A percentile compares a stretch with the other conserved stretches of the same genome.
Conservation (phyloP, 2,113 vertebrate species). For the Oreochromis spilurus region DNA sequence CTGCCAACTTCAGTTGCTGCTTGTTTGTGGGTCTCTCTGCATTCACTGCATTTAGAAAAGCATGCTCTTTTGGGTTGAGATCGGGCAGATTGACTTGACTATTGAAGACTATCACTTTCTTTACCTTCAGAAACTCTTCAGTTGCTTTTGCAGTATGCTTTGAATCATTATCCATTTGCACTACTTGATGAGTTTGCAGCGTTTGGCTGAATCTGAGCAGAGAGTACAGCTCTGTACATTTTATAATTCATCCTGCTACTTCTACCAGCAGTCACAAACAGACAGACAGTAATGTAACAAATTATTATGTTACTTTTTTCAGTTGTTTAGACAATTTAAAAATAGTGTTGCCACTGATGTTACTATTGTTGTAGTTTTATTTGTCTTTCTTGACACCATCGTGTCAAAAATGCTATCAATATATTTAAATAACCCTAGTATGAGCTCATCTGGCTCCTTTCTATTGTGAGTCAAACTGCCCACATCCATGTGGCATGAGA, state of each 20-base stretch:
- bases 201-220: not conserved
- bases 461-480: not conserved
- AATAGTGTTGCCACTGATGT: not conserved
- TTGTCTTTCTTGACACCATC: not conserved
- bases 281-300: not conserved
- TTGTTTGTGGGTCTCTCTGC: not conserved
- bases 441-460: not conserved
- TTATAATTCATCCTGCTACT: not conserved
- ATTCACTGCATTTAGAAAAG: not conserved
- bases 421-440: not conserved
- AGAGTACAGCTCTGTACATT: not conserved
- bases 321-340: not conserved
- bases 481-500: not conserved
- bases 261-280: not conserved
- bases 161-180: not conserved
- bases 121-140: not conserved
- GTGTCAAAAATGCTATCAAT: not conserved
- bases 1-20: not conserved
- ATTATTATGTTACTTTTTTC: not conserved
- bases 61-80: not conserved
- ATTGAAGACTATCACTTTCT: not conserved
- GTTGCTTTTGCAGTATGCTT: not conserved
- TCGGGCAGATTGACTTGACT: not conserved
- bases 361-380: not conserved
- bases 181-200: not conserved